phyloP scores from a whole-genome alignment of 2,797 vertebrate species.

The Stomatorhinus walkeri region DNA sequence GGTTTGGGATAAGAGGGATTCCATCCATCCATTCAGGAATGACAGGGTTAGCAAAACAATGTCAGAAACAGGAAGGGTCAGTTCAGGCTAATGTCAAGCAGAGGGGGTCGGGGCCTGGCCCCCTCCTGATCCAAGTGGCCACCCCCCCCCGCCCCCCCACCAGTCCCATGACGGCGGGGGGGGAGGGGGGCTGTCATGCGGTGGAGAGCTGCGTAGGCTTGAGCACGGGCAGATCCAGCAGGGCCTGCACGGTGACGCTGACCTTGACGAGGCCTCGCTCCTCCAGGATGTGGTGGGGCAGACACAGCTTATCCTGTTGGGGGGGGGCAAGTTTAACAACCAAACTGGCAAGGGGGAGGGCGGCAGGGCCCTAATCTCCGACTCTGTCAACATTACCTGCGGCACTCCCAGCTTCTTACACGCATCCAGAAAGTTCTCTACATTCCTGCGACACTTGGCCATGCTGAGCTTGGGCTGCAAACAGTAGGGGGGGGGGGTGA shows the following conservation, averaged over 20 bases:
- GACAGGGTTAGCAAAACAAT: not conserved
- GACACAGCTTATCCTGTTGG: slow-evolving; percentile 82
- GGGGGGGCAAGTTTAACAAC: not conserved
- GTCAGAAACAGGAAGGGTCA: not conserved
- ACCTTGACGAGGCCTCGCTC: slow-evolving; percentile 89
- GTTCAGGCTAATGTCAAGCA: slow-evolving; percentile 9
- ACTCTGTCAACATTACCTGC: slow-evolving; percentile 54
- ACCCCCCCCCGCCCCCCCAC: not conserved
- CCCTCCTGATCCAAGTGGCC: not conserved
- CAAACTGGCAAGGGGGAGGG: too few species aligned
- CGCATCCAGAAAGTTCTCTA: slow-evolving; percentile 76
- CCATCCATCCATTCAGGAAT: not conserved
- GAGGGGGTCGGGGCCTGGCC: not conserved
- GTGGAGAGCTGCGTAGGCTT: slow-evolving; percentile 6
- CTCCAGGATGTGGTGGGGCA: slow-evolving; percentile 94
- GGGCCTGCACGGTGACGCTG: slow-evolving; percentile 76
- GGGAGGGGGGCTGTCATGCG: not conserved
- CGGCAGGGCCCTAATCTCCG: not conserved
- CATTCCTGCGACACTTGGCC: slow-evolving; percentile 78
- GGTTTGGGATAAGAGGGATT: not conserved
- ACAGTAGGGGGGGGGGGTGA: not conserved
- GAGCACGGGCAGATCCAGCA: slow-evolving; percentile 59
- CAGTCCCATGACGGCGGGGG: not conserved
- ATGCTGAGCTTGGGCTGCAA: slow-evolving; percentile 77
- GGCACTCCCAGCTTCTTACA: slow-evolving; percentile 75